A percentile compares a stretch with the other conserved stretches of the same genome.
Conservation (phyloP, 2,797 vertebrate species). For the Rhinatrema bivittatum region DNA sequence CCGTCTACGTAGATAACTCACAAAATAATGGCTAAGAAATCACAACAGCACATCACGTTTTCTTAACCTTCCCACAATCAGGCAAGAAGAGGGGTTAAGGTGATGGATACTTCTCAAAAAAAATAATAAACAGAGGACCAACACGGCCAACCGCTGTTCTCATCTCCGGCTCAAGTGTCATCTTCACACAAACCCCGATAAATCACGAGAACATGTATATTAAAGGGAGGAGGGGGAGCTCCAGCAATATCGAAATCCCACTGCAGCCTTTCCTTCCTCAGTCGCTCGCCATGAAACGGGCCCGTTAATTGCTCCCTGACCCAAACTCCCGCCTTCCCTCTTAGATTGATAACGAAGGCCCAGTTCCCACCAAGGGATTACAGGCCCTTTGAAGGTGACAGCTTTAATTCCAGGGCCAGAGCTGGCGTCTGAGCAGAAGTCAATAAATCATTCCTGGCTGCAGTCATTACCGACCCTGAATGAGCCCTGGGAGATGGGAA, state of each 20-base stretch:
- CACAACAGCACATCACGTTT: too few relatives aligned
- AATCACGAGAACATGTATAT: background rate
- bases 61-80: too few relatives aligned
- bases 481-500: conserved; percentile 28
- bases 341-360: conserved; percentile 42
- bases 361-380: conserved; percentile 30
- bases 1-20: too few relatives aligned
- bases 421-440: conserved; percentile 39
- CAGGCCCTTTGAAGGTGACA: conserved; percentile 36
- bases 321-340: conserved; percentile 33
- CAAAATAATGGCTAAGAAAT: too few relatives aligned
- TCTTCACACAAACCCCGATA: background rate
- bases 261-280: conserved; percentile 20
- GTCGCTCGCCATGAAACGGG: conserved; percentile 42
- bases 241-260: conserved; percentile 7
- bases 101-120: background rate
- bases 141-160: conserved; percentile 1
- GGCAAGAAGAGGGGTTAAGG: too few relatives aligned
- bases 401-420: conserved; percentile 44
- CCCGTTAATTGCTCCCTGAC: conserved; percentile 47
- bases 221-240: background rate
- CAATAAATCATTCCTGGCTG: conserved; percentile 48
- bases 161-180: background rate
- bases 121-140: background rate
- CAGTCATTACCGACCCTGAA: conserved; percentile 38